Percentiles rank a stretch among this genome's conserved stretches.
These are phyloP conservation scores for Drosophila austrosaltans DNA, from an alignment of 2,888 invertebrate genomes.

Conservation along the genomic window DNA sequence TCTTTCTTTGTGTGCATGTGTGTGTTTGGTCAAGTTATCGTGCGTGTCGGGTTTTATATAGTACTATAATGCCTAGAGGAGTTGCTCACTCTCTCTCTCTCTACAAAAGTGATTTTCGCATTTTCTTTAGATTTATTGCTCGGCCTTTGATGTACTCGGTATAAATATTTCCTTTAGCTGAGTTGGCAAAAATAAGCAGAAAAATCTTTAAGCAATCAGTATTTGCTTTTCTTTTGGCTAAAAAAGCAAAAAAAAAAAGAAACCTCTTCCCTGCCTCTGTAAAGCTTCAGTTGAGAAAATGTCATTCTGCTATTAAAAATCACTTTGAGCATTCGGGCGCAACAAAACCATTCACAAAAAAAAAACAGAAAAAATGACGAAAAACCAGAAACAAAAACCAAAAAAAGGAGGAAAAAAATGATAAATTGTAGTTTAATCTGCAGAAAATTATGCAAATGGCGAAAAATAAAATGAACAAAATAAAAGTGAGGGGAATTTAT, in stretches of 20 bases:
- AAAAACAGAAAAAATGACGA: slow-evolving; percentile 66
- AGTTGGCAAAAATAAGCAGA: slow-evolving; percentile 46
- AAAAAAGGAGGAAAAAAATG: slow-evolving; percentile 52
- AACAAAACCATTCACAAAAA: slow-evolving; percentile 43
- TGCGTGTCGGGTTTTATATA: slow-evolving; percentile 63
- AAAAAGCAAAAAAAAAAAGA: slow-evolving; percentile 31
- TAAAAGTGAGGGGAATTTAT: background rate
- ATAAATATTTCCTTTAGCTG: slow-evolving; percentile 58
- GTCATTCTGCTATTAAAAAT: slow-evolving; percentile 70
- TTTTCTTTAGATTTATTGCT: slow-evolving; percentile 66
- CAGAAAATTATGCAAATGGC: slow-evolving; percentile 73
- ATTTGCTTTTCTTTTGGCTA: background rate
- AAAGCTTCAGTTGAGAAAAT: slow-evolving; percentile 52
- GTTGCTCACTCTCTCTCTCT: slow-evolving; percentile 26
- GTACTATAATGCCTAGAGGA: slow-evolving; percentile 18
- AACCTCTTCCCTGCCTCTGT: slow-evolving; percentile 3
- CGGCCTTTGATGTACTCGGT: slow-evolving; percentile 61
- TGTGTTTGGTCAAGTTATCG: slow-evolving; percentile 72
- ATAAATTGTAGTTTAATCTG: slow-evolving; percentile 78
- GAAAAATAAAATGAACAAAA: slow-evolving; percentile 46
- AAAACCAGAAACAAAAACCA: slow-evolving; percentile 30
- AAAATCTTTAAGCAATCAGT: slow-evolving; percentile 28
- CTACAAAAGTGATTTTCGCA: slow-evolving; percentile 65
- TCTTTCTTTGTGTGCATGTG: background rate
- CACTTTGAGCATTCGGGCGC: slow-evolving; percentile 72